Base-by-base conservation (phyloP, 2,888 invertebrate species). In the Syrphus vitripennis region DNA sequence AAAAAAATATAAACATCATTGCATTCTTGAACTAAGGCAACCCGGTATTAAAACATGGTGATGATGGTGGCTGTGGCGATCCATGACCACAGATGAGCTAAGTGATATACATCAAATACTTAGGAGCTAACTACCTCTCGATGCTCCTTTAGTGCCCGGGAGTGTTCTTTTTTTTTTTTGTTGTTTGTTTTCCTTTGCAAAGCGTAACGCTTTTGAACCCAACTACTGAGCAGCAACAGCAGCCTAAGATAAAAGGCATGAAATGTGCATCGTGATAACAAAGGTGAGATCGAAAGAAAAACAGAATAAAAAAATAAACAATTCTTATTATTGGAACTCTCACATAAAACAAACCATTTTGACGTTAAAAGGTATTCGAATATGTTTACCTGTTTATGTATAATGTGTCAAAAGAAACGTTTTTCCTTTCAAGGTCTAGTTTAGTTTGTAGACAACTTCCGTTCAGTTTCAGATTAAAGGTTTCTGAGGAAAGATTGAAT, bases 51-150 rank as follows among this genome's bases (percentile, higher is more conserved):
- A n/a, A 42, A 12, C 26, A 24, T 50, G 12, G 34, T 34, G n/a
- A n/a, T 50, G 67, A 53, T 50, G 53, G 71, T 72, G 72, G 69
- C 42, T 69, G 77, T 50, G 70, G 78, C 86, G 78, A 82, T 82
- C 77, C 86, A 86, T 82, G 86, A 82, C 86, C 82, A 19, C 65
- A 82, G 86, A 86, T 82, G 82, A 78, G 74, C 69, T 74, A 78
- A 86, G 82, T 86, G 86, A 86, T 86, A 86, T 78, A 78, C 78
- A 81, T 77, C 86, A 81, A 82, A 82, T 86, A 86, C 82, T 86
- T 86, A 86, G 78, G 70, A 86, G 78, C 69, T 86, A 86, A 86
- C 86, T 86, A 77, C 82, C 86, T 82, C 82, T 82, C 82, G 82
- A 82, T 82, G 77, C 74, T 84, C 19, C 72, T 67, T 31, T 81